Base-by-base conservation (phyloP, 2,113 vertebrate genomes). In the Emydura subglobosa region DNA sequence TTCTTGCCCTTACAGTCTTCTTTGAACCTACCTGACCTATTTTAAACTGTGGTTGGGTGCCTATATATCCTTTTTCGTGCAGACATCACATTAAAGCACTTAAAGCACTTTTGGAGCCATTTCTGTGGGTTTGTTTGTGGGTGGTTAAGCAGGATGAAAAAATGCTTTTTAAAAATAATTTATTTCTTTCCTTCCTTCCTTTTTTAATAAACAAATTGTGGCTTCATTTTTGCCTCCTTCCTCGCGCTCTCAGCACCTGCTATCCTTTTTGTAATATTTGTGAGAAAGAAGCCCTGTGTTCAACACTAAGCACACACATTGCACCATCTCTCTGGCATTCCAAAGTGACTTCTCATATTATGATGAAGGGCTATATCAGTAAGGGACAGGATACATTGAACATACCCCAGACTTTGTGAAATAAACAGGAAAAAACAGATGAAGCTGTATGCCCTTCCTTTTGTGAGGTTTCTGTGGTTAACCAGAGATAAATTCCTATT, bases 61-160 rank as follows among this genome's bases (percentile, higher is more conserved):
- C 61, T 0, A 0, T 16, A 29, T 0, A 0, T 3, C 13, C 50
- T 80, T 42, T 6, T 21, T 79, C 13, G 4, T 44, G 44, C 0
- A 0, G 86, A 80, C 25, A 39, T 24, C 65, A 8, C 6, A 86
- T n/a, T 5, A 21, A 39, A 39, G 39, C 39, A 39, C 39, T 39
- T 39, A 39, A 39, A 39, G 39, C 39, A 39, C 39, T 47, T 79
- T 83, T n/a, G 1, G 61, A 65, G 10, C 29, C 53, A 24, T 42
- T 82, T 19, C 39, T 34, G 80, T 49, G 44, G 29, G 59, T 65
- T 44, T 53, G 51, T 39, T 39, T 42, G 31, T 42, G 27, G 27
- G 2, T 49, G 47, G 5, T 21, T 76, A 39, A 53, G 22, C 7
- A 2, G 3, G 25, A 49, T 27, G 39, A 57, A 53, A 57, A 34